These are phyloP conservation scores for Papilio dardanus DNA, from an alignment of 1,140 invertebrate genomes.

Conservation along the genomic window DNA sequence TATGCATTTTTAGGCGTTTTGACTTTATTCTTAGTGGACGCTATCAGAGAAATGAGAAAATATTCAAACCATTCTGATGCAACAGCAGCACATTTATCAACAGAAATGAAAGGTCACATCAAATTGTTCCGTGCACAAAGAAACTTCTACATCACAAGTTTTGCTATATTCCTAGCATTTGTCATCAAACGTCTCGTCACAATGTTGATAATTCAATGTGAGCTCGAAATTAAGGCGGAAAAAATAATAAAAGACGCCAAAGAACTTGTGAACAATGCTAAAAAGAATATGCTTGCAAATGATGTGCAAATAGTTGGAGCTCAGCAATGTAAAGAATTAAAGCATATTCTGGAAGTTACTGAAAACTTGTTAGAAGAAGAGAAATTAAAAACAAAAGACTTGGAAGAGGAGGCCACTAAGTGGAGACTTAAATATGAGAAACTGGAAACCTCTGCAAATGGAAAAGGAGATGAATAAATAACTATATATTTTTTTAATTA, in stretches of 20 bases:
- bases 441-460: conserved; percentile 37
- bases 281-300: conserved; percentile 57
- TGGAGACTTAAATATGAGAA: conserved; percentile 66
- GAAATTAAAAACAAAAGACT: conserved; percentile 52
- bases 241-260: conserved; percentile 74
- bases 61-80: conserved; percentile 60
- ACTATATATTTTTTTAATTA: not conserved
- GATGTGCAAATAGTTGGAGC: conserved; percentile 42
- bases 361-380: conserved; percentile 55
- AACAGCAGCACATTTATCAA: conserved; percentile 52
- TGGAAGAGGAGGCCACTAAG: conserved; percentile 58
- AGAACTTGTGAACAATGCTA: conserved; percentile 62
- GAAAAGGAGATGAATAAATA: conserved; percentile 54
- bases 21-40: conserved; percentile 69
- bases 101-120: conserved; percentile 72
- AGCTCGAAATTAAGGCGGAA: conserved; percentile 67
- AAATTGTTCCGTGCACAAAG: conserved; percentile 77
- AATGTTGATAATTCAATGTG: conserved; percentile 77
- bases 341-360: conserved; percentile 51
- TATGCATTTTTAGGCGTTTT: conserved; percentile 68
- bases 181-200: conserved; percentile 69
- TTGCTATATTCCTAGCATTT: conserved; percentile 76
- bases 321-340: conserved; percentile 48
- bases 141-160: conserved; percentile 79
- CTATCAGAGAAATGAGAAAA: conserved; percentile 76